Evolutionary conservation across 2,888 invertebrate species (phyloP).

Genomic region (Onchidella celtica): DNA sequence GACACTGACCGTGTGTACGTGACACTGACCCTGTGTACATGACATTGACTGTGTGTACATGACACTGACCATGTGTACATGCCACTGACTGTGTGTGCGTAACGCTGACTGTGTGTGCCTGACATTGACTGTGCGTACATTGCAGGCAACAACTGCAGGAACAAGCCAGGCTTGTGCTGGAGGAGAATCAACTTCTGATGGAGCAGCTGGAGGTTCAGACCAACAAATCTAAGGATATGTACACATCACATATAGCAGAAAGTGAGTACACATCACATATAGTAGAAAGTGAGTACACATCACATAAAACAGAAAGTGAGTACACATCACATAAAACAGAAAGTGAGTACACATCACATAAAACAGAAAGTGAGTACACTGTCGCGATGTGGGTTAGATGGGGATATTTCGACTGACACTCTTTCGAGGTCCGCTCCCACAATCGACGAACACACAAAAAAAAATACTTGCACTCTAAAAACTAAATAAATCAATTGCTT

Average conservation of each 20-base stretch:
- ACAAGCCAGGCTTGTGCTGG: conserved; percentile 79
- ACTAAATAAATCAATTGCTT: no score
- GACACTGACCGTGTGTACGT: no score
- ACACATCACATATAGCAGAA: conserved; percentile 75
- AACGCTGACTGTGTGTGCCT: no score
- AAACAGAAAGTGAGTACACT: conserved; percentile 75
- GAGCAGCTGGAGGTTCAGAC: conserved; percentile 78
- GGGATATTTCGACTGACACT: no score
- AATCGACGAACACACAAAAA: no score
- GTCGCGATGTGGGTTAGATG: no score
- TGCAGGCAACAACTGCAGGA: conserved; percentile 77
- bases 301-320: conserved; percentile 76
- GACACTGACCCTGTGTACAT: no score
- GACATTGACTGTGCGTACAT: not conserved
- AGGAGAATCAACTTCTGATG: conserved; percentile 79
- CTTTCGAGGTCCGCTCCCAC: no score
- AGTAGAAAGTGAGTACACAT: conserved; percentile 74
- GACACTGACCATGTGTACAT: no score
- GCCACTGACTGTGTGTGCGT: no score
- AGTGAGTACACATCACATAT: conserved; percentile 62
- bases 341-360: conserved; percentile 70
- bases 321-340: conserved; percentile 69
- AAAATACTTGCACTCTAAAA: no score
- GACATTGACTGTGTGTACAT: no score
- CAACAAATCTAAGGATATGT: conserved; percentile 75